Evolutionary conservation across 2,888 invertebrate genomes (phyloP).

Genomic region (Drosophila pegasa): DNA sequence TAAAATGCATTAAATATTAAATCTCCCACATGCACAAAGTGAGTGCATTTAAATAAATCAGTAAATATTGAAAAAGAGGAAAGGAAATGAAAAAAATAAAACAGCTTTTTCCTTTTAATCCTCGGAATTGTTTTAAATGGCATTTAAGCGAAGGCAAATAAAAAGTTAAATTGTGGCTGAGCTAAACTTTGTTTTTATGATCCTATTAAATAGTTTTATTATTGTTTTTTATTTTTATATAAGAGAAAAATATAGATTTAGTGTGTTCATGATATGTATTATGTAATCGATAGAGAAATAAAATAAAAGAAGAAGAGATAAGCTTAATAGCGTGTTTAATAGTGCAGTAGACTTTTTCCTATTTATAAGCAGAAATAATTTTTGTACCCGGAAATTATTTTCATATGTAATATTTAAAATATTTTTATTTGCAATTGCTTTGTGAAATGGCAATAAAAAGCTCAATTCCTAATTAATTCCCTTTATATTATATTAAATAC

Average conservation of each 20-base stretch:
- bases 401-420: too few species aligned
- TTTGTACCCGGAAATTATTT: too few species aligned
- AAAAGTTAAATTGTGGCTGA: conserved; percentile 1
- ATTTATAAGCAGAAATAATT: too few species aligned
- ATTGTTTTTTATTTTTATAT: background rate
- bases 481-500: too few species aligned
- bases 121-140: conserved; percentile 21
- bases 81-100: background rate
- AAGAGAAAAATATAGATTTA: background rate
- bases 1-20: conserved; percentile 68
- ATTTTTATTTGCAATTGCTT: too few species aligned
- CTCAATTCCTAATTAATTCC: too few species aligned
- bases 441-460: too few species aligned
- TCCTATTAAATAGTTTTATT: background rate
- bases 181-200: background rate
- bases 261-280: background rate
- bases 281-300: too few species aligned
- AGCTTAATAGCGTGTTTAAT: too few species aligned
- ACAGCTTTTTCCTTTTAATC: conserved; percentile 9
- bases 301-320: too few species aligned
- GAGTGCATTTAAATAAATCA: conserved; percentile 70
- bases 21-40: conserved; percentile 43
- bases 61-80: conserved; percentile 5
- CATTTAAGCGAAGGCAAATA: conserved; percentile 6
- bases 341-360: too few species aligned